Evolutionary conservation across 2,113 vertebrate genomes (phyloP).

Genomic region (Phrynosoma platyrhinos): DNA sequence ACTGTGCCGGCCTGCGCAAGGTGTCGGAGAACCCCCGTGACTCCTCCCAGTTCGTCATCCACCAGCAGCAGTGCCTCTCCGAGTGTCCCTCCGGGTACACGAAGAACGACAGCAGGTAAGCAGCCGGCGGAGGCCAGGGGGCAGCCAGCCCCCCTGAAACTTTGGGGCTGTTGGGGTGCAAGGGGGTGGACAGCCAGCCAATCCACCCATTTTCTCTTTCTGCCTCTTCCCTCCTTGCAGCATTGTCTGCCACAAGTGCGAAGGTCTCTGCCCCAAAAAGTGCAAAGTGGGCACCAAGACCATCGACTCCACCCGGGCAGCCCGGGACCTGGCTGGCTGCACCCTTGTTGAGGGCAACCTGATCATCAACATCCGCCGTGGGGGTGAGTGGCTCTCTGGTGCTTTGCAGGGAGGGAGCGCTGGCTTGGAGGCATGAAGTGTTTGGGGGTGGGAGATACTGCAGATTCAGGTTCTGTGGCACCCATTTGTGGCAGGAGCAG

Average conservation of each 20-base stretch:
- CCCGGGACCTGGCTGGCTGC: conserved; percentile 81
- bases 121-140: no score
- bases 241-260: conserved; percentile 83
- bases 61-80: conserved; percentile 71
- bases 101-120: conserved; percentile 79
- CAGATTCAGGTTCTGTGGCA: no score
- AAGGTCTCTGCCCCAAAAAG: conserved; percentile 82
- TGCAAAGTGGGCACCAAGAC: conserved; percentile 86
- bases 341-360: conserved; percentile 83
- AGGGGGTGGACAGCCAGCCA: neutral
- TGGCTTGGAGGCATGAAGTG: no score
- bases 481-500: no score
- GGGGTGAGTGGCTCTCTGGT: conserved; percentile 74
- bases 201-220: neutral
- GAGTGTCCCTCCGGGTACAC: conserved; percentile 82
- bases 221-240: conserved; percentile 49
- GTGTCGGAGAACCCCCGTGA: conserved; percentile 72
- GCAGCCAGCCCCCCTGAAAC: no score
- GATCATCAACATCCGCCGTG: conserved; percentile 83
- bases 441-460: no score
- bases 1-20: conserved; percentile 79
- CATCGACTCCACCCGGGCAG: conserved; percentile 75
- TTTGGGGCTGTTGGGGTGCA: no score
- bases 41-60: conserved; percentile 78
- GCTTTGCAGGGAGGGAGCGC: neutral